Percentiles rank a stretch among this genome's conserved stretches.
phyloP scores from a whole-genome alignment of 1,140 invertebrate species.

The Amyelois transitella region DNA sequence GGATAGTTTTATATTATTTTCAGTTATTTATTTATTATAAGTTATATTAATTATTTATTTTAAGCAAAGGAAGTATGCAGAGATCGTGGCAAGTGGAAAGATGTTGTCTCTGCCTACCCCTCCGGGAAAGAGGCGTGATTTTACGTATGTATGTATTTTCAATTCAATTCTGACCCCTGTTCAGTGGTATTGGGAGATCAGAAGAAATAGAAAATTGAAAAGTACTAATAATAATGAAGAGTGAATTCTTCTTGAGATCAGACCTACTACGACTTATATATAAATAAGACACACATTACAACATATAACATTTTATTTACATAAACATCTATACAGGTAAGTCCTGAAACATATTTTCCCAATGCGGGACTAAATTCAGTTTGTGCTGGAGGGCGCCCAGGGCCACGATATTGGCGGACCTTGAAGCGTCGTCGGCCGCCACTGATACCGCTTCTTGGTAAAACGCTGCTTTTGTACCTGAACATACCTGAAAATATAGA shows the following conservation, averaged over 20 bases:
- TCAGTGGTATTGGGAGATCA: too few relatives aligned
- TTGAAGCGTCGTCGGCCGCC: conserved; percentile 32
- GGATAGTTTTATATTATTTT: too few relatives aligned
- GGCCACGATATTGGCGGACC: conserved; percentile 46
- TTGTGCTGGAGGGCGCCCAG: conserved; percentile 57
- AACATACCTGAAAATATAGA: conserved; percentile 33
- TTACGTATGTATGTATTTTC: too few relatives aligned
- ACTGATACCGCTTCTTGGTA: conserved; percentile 57
- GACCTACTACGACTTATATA: conserved; percentile 10
- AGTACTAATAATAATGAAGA: too few relatives aligned
- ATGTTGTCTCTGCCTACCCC: too few relatives aligned
- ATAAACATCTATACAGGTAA: conserved; percentile 27
- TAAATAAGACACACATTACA: conserved; percentile 6
- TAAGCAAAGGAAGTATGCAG: too few relatives aligned
- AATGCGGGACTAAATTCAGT: conserved; percentile 55
- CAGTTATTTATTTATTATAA: too few relatives aligned
- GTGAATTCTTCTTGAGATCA: conserved; percentile 16
- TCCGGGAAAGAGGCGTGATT: too few relatives aligned
- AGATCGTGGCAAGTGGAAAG: too few relatives aligned
- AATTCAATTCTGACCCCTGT: too few relatives aligned
- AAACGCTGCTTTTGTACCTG: conserved; percentile 54
- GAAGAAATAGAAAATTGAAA: too few relatives aligned
- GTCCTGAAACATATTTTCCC: conserved; percentile 57
- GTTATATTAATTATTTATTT: too few relatives aligned
- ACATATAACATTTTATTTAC: conserved; percentile 6